A percentile compares a stretch with the other conserved stretches of the same genome.
phyloP scores from a whole-genome alignment of 2,888 invertebrate species.

The Spodoptera littoralis region DNA sequence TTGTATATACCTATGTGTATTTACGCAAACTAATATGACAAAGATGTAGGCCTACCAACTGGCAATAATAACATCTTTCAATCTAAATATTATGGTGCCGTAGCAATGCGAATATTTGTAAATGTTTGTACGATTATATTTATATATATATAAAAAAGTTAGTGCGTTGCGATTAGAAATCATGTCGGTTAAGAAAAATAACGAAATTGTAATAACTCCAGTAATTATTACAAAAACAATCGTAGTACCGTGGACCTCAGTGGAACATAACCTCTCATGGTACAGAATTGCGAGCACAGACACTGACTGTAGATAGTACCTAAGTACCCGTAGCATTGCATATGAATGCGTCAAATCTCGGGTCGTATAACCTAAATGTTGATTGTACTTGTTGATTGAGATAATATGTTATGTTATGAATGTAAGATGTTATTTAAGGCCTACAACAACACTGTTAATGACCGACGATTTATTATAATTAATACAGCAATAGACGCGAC shows the following conservation, averaged over 20 bases:
- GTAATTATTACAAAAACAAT: no score
- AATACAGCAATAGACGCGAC: no score
- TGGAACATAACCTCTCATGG: neutral
- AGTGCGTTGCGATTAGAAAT: no score
- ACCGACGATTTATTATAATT: no score
- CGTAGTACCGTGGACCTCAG: no score
- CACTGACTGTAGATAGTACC: slow-evolving; percentile 17
- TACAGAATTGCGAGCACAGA: slow-evolving; percentile 1
- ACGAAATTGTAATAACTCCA: no score
- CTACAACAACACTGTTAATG: neutral
- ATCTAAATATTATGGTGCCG: slow-evolving; percentile 34
- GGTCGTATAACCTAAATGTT: slow-evolving; percentile 10
- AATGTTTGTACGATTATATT: slow-evolving; percentile 2
- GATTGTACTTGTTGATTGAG: slow-evolving; percentile 21
- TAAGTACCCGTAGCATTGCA: slow-evolving; percentile 13
- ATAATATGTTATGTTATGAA: slow-evolving; percentile 9
- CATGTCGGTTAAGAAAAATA: no score
- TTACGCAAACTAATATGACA: slow-evolving; percentile 25
- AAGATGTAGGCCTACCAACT: slow-evolving; percentile 25
- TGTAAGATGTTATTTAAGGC: slow-evolving; percentile 4
- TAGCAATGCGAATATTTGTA: slow-evolving; percentile 18
- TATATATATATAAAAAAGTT: slow-evolving; percentile 11
- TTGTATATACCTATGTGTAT: slow-evolving; percentile 38
- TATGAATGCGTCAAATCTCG: slow-evolving; percentile 12
- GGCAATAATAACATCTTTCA: slow-evolving; percentile 21